Evolutionary conservation across 1,140 invertebrate species (phyloP), one percentile per base, ranked within the genome.

Genomic region (Drosophila aff.): DNA sequence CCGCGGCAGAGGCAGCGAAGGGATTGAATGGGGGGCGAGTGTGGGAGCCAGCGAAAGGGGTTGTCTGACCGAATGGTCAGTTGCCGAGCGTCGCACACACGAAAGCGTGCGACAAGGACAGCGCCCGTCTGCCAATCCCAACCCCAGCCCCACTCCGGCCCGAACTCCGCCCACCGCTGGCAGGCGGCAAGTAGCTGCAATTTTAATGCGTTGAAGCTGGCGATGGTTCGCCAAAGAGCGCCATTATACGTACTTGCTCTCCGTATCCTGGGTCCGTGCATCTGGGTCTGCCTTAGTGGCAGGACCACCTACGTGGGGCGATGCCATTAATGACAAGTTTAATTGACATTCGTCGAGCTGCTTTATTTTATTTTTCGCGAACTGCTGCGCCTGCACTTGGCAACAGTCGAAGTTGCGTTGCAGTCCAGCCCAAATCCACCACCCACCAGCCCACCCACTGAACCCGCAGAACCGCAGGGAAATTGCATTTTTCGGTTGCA

Each of bases 271-370:
- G 0, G 31, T 31, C 26, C 62, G 38, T 46, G 33, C 28, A 46
- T 33, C 36, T 73, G 38, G 21, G 21, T 59, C 21, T 58, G 47
- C 33, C 36, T 67, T 64, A 28, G 50, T 21, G 36, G 16, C 76
- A 49, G 44, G 38, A 44, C 13, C 43, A 16, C 21, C 16, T 57
- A 72, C 65, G 50, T 67, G 74, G 46, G 40, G 43, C 50, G 59
- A 62, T 79, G 66, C 65, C 65, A 69, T 89, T 83, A 87, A 78
- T 81, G 84, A 78, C 68, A 87, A 67, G 53, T 83, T 81, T 78
- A 89, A 89, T 89, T 83, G 81, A 75, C 77, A 79, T 81, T 43
- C 43, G 47, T 36, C 21, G 33, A 50, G 31, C 55, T 64, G 18
- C 31, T 60, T 49, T 47, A 21, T 16, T 18, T 44, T 28, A 18